These are phyloP conservation scores for Chloroceryle aenea DNA, from an alignment of 2,113 vertebrate genomes.

Conservation along the genomic window DNA sequence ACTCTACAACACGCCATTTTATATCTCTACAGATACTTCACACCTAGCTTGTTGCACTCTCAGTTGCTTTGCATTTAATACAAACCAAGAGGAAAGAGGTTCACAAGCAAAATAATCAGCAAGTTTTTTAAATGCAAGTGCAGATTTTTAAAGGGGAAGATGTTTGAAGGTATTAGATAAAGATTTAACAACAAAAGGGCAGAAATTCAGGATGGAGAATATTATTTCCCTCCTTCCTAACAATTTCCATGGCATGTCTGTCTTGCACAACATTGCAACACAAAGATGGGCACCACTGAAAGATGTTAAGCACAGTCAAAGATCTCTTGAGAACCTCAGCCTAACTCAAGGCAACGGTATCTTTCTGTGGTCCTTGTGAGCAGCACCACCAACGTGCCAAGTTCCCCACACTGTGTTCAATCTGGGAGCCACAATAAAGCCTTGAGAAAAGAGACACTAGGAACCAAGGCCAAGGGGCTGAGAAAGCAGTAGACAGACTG, in stretches of 20 bases:
- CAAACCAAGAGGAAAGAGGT: background rate
- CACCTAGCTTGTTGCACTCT: background rate
- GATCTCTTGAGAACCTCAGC: background rate
- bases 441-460: background rate
- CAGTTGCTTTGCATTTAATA: background rate
- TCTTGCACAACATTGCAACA: background rate
- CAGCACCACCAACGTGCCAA: accelerated
- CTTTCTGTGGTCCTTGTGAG: background rate
- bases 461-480: background rate
- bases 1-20: conserved; percentile 16
- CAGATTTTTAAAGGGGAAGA: background rate
- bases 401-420: accelerated
- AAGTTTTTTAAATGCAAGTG: background rate
- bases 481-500: background rate
- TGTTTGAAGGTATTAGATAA: background rate
- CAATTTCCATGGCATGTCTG: background rate
- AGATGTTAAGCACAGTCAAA: background rate
- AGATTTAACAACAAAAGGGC: background rate
- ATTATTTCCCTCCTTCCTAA: background rate
- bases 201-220: background rate
- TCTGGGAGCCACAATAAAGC: background rate
- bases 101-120: background rate
- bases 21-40: background rate
- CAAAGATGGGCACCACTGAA: background rate
- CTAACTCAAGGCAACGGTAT: background rate